Base-by-base conservation (phyloP, 2,888 invertebrate species). In the Harpagoxenus sublaevis region DNA sequence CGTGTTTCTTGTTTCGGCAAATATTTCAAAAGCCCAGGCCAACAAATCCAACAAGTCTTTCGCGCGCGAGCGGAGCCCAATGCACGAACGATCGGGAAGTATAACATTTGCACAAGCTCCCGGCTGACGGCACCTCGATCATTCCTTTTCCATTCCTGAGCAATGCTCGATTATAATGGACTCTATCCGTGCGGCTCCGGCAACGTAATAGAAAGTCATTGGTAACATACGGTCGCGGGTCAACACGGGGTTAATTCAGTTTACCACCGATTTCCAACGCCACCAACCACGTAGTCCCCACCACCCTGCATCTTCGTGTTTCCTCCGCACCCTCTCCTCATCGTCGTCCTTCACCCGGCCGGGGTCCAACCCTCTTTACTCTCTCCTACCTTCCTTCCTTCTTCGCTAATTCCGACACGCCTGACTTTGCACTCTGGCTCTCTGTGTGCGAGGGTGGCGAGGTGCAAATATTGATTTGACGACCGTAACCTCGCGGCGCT, bases 211-310 rank as follows among this genome's bases (percentile, higher is more conserved):
- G 92, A 92, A 92, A 93, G 92, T 92, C 91, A 92, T 93, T 89
- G 93, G 90, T 90, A 93, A 90, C 92, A 89, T 91, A 91, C 90
- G 90, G 91, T 91, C 86, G 85, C 89, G 87, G 91, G 90, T 93
- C 91, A 93, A 92, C 91, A 92, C 71, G 57, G 83, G 88, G 92
- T 93, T 93, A 94, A 94, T 94, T 93, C 92, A 90, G 90, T 93
- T 94, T 92, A 91, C 92, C 91, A 78, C 86, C 90, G 91, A 92
- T 92, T 92, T 92, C 89, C 85, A 90, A 81, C 74, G 86, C 87
- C 86, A 66, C 87, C 88, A 87, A 86, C 87, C 81, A 42, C 84
- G 62, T 53, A 31, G 23, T 82, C 83, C 35, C 57, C 15, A 31
- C 55, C 78, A 9, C 3, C 42, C 53, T n/a, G 23, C 31, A 66